Conservation (phyloP, 2,797 vertebrate genomes). For the Sebastes umbrosus region DNA sequence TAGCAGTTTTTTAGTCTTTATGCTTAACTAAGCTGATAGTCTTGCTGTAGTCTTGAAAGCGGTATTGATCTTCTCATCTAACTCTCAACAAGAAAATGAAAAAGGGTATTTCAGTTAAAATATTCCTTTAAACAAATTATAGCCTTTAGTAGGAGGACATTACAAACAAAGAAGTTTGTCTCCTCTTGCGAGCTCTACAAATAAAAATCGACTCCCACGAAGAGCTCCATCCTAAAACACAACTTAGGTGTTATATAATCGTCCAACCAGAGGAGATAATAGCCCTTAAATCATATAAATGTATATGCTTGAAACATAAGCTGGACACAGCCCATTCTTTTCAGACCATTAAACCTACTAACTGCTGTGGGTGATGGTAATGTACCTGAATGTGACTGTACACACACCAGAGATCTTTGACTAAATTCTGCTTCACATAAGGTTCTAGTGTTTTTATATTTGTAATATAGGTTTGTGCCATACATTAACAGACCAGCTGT, state of each 20-base stretch:
- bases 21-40: too few species aligned
- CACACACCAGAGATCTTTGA: neutral
- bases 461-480: neutral
- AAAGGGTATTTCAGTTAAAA: neutral
- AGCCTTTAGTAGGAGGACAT: neutral
- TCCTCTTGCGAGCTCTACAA: neutral
- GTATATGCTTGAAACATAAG: neutral
- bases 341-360: neutral
- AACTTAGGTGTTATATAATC: neutral
- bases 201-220: neutral
- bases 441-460: neutral
- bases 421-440: too few species aligned
- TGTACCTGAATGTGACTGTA: neutral
- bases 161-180: neutral
- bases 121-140: neutral
- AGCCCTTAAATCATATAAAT: neutral
- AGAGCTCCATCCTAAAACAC: neutral
- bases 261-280: neutral
- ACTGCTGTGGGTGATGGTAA: neutral
- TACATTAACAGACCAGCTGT: too few species aligned
- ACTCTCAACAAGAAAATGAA: neutral
- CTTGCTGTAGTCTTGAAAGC: too few species aligned
- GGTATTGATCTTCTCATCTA: neutral
- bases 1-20: too few species aligned
- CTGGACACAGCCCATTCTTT: neutral